Base-by-base conservation (phyloP, 2,113 vertebrate species). In the Sphaerodactylus townsendi region DNA sequence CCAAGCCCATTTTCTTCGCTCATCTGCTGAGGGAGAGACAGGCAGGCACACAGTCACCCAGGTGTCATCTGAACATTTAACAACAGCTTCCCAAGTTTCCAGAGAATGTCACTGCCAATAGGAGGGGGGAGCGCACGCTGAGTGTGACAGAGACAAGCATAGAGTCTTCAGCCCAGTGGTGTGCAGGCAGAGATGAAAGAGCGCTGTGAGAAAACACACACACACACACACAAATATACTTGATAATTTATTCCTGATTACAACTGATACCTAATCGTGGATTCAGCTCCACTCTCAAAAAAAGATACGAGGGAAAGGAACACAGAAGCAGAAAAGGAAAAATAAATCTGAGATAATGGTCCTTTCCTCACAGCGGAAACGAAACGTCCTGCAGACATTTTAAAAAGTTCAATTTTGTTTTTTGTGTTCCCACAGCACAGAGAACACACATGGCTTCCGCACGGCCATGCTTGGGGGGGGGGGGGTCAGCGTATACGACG, bases 251-350 rank as follows among this genome's bases (percentile, higher is more conserved):
- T 69, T 85, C 86, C 71, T 84, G 53, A 75, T 90, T 72, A 84
- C 53, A 2, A 13, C 65, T 85, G 79, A 83, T 91, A 59, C 4
- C 72, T 79, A 35, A 85, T 79, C 89, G 82, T 48, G 90, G 81
- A 53, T 79, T 89, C 81, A 79, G 23, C 37, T 79, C 19, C 46
- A 19, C 21, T 86, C 44, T 65, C 72, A 86, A 75, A 25, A 78
- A 25, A 28, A 82, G 77, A 53, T 17, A 79, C 5, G 30, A 41
- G 30, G 79, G 82, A 87, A 23, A 53, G 30, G 53, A 71, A 19
- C 11, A n/a, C 19, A 86, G 46, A 19, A 21, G 62, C 19, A 68
- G 9, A 30, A 0, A 0, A 0, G 0, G 0, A 64, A 64, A 70
- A 41, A 66, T 68, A 1, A 0, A 25, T 30, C 7, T 1, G 25